These are phyloP conservation scores for Aphrophora alni DNA, from an alignment of 2,888 invertebrate genomes.

Conservation along the genomic window DNA sequence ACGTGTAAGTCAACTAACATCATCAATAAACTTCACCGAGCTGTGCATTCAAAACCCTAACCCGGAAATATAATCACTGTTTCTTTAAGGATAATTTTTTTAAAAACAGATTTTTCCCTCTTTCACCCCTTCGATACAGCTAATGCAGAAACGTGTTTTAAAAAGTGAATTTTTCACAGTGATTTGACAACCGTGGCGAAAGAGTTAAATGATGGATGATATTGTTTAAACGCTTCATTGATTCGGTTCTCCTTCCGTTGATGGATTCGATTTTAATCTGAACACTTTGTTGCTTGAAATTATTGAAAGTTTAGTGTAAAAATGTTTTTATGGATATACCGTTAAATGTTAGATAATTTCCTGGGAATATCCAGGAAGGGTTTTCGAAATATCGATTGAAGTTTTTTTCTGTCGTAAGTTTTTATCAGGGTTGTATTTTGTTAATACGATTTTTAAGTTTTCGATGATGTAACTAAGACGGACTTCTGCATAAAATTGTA, in stretches of 20 bases:
- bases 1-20: background rate
- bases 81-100: background rate
- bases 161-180: constrained; percentile 2
- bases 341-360: background rate
- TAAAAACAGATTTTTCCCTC: background rate
- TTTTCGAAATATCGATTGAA: too few species aligned
- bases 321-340: too few species aligned
- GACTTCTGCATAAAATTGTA: too few species aligned
- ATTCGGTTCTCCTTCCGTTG: background rate
- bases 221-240: background rate
- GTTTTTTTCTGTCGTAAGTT: too few species aligned
- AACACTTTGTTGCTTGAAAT: background rate
- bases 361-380: too few species aligned
- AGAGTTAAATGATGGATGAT: constrained; percentile 6
- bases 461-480: too few species aligned
- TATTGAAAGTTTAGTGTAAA: background rate
- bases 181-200: background rate
- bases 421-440: too few species aligned
- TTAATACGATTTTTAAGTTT: too few species aligned
- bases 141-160: background rate
- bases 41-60: background rate
- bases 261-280: background rate
- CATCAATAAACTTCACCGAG: background rate
- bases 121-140: constrained; percentile 5
- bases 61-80: background rate